phyloP scores from a whole-genome alignment of 1,140 invertebrate genomes.

The Pogonomyrmex barbatus region DNA sequence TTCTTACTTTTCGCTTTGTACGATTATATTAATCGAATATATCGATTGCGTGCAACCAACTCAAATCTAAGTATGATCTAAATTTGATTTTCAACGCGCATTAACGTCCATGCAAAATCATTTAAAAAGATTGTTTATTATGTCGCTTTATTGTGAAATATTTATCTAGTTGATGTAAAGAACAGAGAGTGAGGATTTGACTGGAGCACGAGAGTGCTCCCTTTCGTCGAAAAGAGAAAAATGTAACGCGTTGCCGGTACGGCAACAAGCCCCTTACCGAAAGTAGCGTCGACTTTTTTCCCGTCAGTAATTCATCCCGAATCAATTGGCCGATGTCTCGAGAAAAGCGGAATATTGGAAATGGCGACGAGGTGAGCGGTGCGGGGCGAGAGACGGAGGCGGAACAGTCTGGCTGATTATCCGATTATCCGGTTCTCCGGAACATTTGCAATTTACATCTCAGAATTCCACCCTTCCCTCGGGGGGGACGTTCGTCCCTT shows the following conservation, averaged over 20 bases:
- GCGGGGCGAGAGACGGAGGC: slow-evolving; percentile 78
- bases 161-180: no score
- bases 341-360: slow-evolving; percentile 83
- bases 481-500: slow-evolving; percentile 30
- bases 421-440: slow-evolving; percentile 84
- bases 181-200: neutral
- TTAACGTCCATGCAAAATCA: no score
- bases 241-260: neutral
- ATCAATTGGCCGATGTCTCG: slow-evolving; percentile 78
- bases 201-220: neutral
- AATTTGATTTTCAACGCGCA: neutral
- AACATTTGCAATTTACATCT: slow-evolving; percentile 83
- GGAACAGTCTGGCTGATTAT: slow-evolving; percentile 85
- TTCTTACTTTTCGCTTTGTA: neutral
- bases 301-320: slow-evolving; percentile 73
- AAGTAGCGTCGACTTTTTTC: slow-evolving; percentile 65
- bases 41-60: neutral
- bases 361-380: slow-evolving; percentile 60
- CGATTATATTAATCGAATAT: neutral
- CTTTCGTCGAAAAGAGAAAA: neutral
- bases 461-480: slow-evolving; percentile 70
- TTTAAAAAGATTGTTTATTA: no score
- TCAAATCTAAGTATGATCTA: neutral
- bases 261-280: slow-evolving; percentile 60
- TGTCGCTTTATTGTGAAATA: no score